Evolutionary conservation across 1,140 invertebrate genomes (phyloP).

Genomic region (Brachionus koreanus): DNA sequence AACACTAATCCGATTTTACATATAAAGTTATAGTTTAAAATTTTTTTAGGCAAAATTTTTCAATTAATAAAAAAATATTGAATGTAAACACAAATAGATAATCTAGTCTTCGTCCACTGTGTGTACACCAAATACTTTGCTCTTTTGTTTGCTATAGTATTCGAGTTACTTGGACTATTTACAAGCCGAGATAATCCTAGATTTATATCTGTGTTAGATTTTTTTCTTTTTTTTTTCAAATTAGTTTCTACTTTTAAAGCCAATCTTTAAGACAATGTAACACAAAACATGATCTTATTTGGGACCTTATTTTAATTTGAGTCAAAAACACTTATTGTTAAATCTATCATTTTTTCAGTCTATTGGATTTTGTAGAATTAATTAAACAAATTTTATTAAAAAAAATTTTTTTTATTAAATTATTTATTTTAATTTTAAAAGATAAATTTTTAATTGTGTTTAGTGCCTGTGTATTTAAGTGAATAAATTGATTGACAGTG

Average conservation of each 20-base stretch:
- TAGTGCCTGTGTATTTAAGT: not conserved
- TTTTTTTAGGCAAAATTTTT: not conserved
- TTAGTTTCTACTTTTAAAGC: not conserved
- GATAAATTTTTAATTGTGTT: not conserved
- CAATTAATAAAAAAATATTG: not conserved
- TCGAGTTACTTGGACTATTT: slow-evolving; percentile 11
- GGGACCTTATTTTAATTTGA: not conserved
- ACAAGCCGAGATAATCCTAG: slow-evolving; percentile 20
- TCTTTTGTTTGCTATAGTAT: not conserved
- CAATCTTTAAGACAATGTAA: not conserved
- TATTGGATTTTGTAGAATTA: no score
- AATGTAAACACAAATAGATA: slow-evolving; percentile 39
- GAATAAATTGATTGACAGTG: not conserved
- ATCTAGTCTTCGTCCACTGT: not conserved
- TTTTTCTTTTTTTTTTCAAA: not conserved
- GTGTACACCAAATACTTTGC: not conserved
- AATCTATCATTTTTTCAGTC: not conserved
- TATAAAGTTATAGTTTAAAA: slow-evolving; percentile 11
- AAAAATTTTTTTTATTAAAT: not conserved
- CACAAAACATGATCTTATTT: not conserved
- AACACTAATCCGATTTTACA: slow-evolving; percentile 9
- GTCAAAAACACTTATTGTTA: not conserved
- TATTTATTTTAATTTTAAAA: not conserved
- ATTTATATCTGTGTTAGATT: not conserved
- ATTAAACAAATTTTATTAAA: no score